Conservation (phyloP, 2,113 vertebrate species). For the Leptobrachium leishanense region DNA sequence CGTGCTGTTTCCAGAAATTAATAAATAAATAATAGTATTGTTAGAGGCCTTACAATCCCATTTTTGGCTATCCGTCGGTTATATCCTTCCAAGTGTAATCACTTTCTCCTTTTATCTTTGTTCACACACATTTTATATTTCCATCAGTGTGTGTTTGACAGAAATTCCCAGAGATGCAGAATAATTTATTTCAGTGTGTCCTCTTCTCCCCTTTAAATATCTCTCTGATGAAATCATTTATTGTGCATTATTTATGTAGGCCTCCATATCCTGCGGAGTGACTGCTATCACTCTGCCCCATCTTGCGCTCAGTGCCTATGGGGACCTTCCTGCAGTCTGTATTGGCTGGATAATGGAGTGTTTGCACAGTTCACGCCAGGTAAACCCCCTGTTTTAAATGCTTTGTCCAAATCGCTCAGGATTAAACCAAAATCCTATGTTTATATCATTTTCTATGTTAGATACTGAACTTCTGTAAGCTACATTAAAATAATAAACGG, state of each 20-base stretch:
- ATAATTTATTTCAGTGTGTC: slow-evolving; percentile 71
- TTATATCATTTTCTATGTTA: neutral
- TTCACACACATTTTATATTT: slow-evolving; percentile 73
- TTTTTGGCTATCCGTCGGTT: slow-evolving; percentile 68
- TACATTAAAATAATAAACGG: too few relatives aligned
- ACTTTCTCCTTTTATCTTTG: slow-evolving; percentile 78
- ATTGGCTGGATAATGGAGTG: neutral
- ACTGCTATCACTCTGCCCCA: slow-evolving; percentile 17
- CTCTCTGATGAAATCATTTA: slow-evolving; percentile 77
- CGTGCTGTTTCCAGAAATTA: neutral
- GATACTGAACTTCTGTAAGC: neutral
- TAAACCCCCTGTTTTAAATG: slow-evolving; percentile 5
- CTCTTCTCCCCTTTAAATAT: slow-evolving; percentile 75
- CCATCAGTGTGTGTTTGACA: slow-evolving; percentile 78
- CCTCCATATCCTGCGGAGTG: neutral
- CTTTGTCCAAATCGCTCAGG: neutral
- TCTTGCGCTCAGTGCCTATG: neutral
- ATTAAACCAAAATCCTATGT: slow-evolving; percentile 1
- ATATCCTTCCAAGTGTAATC: slow-evolving; percentile 76
- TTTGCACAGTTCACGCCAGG: slow-evolving; percentile 17
- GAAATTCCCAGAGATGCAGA: slow-evolving; percentile 79
- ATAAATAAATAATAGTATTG: slow-evolving; percentile 54
- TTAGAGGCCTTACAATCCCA: slow-evolving; percentile 72
- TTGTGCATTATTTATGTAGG: slow-evolving; percentile 69
- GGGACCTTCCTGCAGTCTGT: neutral